These are phyloP conservation scores for Caenorhabditis remanei DNA, from an alignment of 1,140 invertebrate species.

Conservation along the genomic window DNA sequence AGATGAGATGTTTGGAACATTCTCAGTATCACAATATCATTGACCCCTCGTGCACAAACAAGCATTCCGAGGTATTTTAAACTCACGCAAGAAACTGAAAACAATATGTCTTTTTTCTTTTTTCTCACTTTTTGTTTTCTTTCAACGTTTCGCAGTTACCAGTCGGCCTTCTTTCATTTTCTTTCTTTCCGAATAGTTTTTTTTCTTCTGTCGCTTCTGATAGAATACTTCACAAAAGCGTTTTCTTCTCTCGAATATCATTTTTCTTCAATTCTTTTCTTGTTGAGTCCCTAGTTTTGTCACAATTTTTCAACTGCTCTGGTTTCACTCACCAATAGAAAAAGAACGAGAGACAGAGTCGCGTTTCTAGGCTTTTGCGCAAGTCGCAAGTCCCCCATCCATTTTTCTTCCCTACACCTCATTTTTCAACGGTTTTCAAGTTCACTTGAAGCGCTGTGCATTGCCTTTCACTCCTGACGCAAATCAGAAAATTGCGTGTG, in stretches of 20 bases:
- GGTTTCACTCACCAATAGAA: not conserved
- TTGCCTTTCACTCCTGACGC: not conserved
- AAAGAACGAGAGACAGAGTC: not conserved
- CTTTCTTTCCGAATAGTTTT: not conserved
- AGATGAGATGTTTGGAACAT: not conserved
- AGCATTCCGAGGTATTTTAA: not conserved
- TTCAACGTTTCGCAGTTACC: too few species aligned
- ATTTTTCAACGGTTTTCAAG: conserved; percentile 42
- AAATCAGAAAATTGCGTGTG: conserved; percentile 39
- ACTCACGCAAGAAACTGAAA: too few species aligned
- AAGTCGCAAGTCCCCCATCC: not conserved
- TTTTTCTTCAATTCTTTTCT: conserved; percentile 30
- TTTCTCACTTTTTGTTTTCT: too few species aligned
- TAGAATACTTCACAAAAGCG: not conserved
- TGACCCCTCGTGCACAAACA: not conserved
- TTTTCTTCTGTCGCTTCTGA: not conserved
- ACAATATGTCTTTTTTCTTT: not conserved
- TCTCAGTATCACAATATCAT: conserved; percentile 18
- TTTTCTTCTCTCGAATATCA: conserved; percentile 32
- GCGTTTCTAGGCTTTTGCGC: not conserved
- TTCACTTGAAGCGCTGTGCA: not conserved
- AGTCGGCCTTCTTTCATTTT: not conserved
- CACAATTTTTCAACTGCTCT: conserved; percentile 15
- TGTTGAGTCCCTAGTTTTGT: not conserved
- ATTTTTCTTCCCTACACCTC: not conserved